Conservation (phyloP, 2,888 invertebrate genomes). For the Polydrusus pterygomalis region DNA sequence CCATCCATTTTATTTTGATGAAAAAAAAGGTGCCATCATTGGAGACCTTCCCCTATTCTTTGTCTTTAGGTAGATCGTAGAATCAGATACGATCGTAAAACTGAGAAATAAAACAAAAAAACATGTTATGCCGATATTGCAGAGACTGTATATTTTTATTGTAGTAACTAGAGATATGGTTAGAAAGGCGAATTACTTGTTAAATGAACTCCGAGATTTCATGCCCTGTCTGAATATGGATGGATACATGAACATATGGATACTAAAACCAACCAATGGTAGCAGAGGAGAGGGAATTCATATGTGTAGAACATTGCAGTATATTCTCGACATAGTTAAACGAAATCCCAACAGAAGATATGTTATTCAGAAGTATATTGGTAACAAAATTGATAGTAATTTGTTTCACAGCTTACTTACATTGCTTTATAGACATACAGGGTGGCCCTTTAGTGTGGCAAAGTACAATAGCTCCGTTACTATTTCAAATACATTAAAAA, state of each 20-base stretch:
- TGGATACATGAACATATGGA: conserved; percentile 91
- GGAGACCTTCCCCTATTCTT: no score
- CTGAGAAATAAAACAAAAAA: no score
- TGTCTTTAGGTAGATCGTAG: no score
- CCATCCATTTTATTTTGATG: no score
- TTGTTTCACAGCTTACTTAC: no score
- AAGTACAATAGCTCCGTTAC: no score
- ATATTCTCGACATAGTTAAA: conserved; percentile 79
- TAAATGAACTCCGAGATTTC: conserved; percentile 76
- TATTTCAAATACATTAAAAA: no score
- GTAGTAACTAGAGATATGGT: conserved; percentile 59
- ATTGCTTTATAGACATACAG: no score
- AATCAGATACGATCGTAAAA: no score
- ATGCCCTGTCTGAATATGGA: conserved; percentile 82
- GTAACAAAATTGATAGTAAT: conserved; percentile 71
- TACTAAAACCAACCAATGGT: conserved; percentile 89
- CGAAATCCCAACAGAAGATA: conserved; percentile 78
- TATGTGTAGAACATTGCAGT: conserved; percentile 83
- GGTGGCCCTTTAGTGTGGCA: no score
- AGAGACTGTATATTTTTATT: neutral
- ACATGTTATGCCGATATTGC: no score
- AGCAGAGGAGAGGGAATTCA: conserved; percentile 90
- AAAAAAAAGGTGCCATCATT: no score
- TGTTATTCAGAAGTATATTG: conserved; percentile 93
- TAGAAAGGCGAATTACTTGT: conserved; percentile 74